phyloP scores from a whole-genome alignment of 2,888 invertebrate species.

The Acronicta psi region DNA sequence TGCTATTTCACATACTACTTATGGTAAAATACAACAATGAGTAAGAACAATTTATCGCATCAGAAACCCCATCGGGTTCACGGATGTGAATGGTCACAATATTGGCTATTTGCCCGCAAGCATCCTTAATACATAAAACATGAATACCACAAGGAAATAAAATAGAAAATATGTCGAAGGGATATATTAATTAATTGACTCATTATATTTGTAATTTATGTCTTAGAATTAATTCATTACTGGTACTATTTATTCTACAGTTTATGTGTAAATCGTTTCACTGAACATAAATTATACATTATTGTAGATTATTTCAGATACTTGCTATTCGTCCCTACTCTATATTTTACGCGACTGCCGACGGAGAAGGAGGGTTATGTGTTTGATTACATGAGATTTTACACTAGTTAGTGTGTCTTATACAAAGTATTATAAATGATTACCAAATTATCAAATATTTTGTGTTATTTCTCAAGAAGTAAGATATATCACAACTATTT shows the following conservation, averaged over 20 bases:
- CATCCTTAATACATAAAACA: slow-evolving; percentile 56
- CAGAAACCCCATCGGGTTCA: slow-evolving; percentile 46
- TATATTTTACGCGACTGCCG: too few species aligned
- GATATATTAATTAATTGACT: slow-evolving; percentile 36
- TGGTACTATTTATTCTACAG: too few species aligned
- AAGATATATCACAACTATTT: too few species aligned
- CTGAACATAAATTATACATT: neutral
- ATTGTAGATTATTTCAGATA: neutral
- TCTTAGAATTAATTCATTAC: too few species aligned
- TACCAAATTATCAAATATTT: too few species aligned
- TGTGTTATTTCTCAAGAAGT: too few species aligned
- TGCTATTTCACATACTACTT: slow-evolving; percentile 8
- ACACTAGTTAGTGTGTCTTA: too few species aligned
- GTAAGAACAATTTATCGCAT: slow-evolving; percentile 42
- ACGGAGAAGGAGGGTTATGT: too few species aligned
- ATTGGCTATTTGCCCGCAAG: slow-evolving; percentile 52
- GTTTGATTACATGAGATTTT: too few species aligned
- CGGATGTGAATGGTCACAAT: slow-evolving; percentile 46
- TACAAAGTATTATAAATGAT: too few species aligned
- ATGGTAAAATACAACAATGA: slow-evolving; percentile 26
- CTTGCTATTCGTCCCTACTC: neutral
- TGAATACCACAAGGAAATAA: slow-evolving; percentile 53
- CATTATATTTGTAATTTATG: too few species aligned
- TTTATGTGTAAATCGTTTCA: slow-evolving; percentile 4
- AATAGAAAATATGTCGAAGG: slow-evolving; percentile 52